Base-by-base conservation (phyloP, 2,113 vertebrate genomes). In the Neolamprologus sp. region DNA sequence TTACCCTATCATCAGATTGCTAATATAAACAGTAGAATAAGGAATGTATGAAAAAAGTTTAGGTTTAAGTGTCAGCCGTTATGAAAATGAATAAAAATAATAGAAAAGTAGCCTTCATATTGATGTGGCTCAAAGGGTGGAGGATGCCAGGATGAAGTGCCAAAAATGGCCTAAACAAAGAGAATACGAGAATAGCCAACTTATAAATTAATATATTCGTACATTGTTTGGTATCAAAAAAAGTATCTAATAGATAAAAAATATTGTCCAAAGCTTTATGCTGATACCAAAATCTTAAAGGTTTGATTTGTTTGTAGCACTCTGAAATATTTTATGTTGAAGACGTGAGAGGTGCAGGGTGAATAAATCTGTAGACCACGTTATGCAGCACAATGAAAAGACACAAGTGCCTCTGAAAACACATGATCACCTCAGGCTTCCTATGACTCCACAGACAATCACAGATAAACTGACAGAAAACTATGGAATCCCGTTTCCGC, bases 391-490 rank as follows among this genome's bases (percentile, higher is more conserved):
- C 60, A 31, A 5, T 35, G 17, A 65, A 63, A 63, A n/a, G 33
- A 13, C 19, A 40, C 33, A 40, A 21, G 63, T 37, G 33, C 63
- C 11, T 37, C 19, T 12, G 4, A 68, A 68, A 71, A 37, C 60
- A 21, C 33, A 68, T 11, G 60, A 65, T 37, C 19, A 9, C 11
- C 12, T 40, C 11, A 71, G 35, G 37, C 5, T 23, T 12, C n/a
- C 35, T 71, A 71, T 0, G 14, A 75, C 23, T 19, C 40, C 21
- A 75, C 21, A 45, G 40, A 16, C 23, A 2, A 45, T 65, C 33
- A 65, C 60, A 65, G 60, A 65, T 65, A 65, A 37, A 65, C 33
- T 65, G 60, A 65, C 33, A 16, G 13, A 73, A 73, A 73, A 45
- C 1, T 47, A 16, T 47, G 42, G 42, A 47, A 45, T 13, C 13